Conservation (phyloP, 2,113 vertebrate species). For the Nymphicus hollandicus region DNA sequence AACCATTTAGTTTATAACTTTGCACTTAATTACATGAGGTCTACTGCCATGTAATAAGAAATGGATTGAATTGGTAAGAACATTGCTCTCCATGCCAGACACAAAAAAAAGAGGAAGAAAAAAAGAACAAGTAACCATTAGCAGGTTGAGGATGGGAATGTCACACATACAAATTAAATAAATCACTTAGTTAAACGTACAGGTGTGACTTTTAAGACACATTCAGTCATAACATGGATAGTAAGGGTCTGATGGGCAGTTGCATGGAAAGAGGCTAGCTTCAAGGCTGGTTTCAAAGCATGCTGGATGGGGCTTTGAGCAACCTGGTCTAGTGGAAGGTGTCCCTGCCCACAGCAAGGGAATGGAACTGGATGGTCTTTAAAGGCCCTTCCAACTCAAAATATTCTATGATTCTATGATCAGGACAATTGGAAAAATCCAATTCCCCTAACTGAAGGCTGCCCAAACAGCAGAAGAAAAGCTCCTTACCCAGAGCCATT, state of each 20-base stretch:
- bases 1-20: slow-evolving; percentile 49
- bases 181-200: slow-evolving; percentile 38
- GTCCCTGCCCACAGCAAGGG: neutral
- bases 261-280: neutral
- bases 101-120: neutral
- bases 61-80: slow-evolving; percentile 33
- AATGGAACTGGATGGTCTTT: neutral
- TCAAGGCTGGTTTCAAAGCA: neutral
- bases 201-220: slow-evolving; percentile 1
- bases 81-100: neutral
- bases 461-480: neutral
- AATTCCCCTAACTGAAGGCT: neutral
- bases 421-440: neutral
- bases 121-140: neutral
- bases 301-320: neutral
- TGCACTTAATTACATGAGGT: slow-evolving; percentile 63
- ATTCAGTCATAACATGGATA: neutral
- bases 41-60: slow-evolving; percentile 57
- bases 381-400: neutral
- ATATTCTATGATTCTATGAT: neutral
- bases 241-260: neutral
- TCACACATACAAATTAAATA: slow-evolving; percentile 37
- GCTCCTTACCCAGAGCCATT: neutral
- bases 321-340: neutral
- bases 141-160: neutral